Evolutionary conservation across 2,797 vertebrate species (phyloP), one percentile per base, ranked within the genome.

Genomic region (Urosaurus nigricauda): DNA sequence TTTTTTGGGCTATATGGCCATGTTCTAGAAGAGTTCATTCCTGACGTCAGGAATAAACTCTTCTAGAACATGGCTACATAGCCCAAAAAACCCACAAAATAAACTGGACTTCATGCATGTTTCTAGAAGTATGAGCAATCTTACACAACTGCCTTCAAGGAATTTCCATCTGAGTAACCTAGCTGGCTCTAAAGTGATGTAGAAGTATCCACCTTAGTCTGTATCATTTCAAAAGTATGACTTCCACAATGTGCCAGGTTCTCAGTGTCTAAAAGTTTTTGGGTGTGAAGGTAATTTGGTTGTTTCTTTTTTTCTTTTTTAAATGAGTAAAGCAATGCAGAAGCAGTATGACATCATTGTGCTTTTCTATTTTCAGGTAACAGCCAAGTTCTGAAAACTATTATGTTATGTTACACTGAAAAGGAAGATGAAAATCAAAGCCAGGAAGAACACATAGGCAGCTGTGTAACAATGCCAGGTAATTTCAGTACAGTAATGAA

Each of bases 91-190:
- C n/a, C n/a, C n/a, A n/a, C n/a, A 87, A 47, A 19, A 58, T 58
- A 58, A 58, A 17, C 56, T 58, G 5, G 2, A 82, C 12, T 35
- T 35, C 89, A 87, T 74, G 85, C 87, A 58, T 73, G 12, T 35
- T 87, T 90, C 81, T 1, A 87, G 53, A 84, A 17, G 13, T 43
- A 21, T n/a, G 16, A 32, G 90, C 87, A 90, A 24, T 0, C 0
- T 16, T 21, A 88, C 51, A 0, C 2, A 13, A 21, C 82, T 89
- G 63, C 8, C 94, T 91, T 51, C 43, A 77, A 78, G 2, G 19
- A 90, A 77, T 26, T 85, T 40, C 29, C 40, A 91, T 37, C 86
- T 85, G 47, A 80, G 37, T 35, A 86, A 63, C 5, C 40, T 73
- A 86, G 65, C 71, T 84, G 79, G 71, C 60, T 85, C 84, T 63